Conservation (phyloP, 2,888 invertebrate genomes). For the Epinotia ramella region DNA sequence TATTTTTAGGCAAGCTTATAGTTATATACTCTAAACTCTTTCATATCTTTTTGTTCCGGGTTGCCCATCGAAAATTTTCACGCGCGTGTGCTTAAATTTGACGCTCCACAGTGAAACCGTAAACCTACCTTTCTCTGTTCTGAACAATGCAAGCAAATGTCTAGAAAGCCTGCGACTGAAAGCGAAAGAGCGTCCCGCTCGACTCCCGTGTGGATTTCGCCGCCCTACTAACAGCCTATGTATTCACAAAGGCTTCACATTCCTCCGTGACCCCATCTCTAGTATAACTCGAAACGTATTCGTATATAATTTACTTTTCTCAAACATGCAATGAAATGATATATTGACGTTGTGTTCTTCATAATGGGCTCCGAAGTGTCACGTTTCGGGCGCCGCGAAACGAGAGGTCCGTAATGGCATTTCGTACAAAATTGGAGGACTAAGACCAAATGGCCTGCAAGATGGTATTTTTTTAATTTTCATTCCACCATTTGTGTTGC, state of each 20-base stretch:
- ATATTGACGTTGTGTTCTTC: no score
- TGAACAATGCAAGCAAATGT: constrained; percentile 65
- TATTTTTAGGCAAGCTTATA: neutral
- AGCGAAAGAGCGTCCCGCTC: constrained; percentile 59
- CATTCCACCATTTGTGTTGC: no score
- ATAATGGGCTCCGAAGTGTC: no score
- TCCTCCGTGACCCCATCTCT: neutral
- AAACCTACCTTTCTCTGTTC: constrained; percentile 56
- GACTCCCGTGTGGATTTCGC: constrained; percentile 60
- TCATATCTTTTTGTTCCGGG: neutral
- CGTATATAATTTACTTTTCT: neutral
- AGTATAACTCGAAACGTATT: neutral
- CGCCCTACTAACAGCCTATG: constrained; percentile 61
- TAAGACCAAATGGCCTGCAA: no score
- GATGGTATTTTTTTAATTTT: no score
- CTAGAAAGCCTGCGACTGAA: constrained; percentile 67
- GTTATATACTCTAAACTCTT: neutral
- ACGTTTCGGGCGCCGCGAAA: no score
- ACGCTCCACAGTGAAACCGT: neutral
- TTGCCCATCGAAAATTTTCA: no score
- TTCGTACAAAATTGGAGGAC: no score
- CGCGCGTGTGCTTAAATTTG: neutral
- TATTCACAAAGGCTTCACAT: neutral
- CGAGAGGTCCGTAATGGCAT: no score
- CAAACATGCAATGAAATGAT: no score